phyloP scores from a whole-genome alignment of 2,113 vertebrate species.

The Hypomesus transpacificus region DNA sequence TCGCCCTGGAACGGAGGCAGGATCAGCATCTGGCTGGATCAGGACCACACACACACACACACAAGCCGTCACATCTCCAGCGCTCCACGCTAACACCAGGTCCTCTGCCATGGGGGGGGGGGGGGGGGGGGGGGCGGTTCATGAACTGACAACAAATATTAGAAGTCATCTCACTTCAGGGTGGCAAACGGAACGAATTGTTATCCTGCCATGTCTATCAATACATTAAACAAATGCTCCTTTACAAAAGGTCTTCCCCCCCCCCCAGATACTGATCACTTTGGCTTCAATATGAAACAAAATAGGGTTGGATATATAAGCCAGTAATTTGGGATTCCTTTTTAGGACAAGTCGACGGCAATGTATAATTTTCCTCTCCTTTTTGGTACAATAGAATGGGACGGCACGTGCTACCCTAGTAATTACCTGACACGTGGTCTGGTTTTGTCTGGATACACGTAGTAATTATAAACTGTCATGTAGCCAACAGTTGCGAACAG shows the following conservation, averaged over 20 bases:
- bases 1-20: conserved; percentile 98
- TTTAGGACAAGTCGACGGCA: conserved; percentile 71
- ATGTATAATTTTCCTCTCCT: conserved; percentile 79
- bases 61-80: not conserved
- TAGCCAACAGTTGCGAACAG: conserved; percentile 99
- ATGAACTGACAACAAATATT: not conserved
- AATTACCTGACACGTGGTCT: conserved; percentile 99
- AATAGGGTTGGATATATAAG: conserved; percentile 68
- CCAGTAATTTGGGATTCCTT: conserved; percentile 72
- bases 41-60: conserved; percentile 16
- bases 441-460: conserved; percentile 99
- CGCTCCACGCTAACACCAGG: too few species aligned
- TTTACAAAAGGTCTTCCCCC: conserved; percentile 63
- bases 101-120: too few species aligned
- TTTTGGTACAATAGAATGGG: conserved; percentile 76
- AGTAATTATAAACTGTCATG: conserved; percentile 99
- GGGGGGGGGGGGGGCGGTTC: not conserved
- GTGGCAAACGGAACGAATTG: conserved; percentile 53
- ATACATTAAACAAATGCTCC: conserved; percentile 62
- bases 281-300: conserved; percentile 64
- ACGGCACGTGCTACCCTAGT: conserved; percentile 91
- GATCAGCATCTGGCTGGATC: conserved; percentile 94
- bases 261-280: conserved; percentile 62
- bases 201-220: conserved; percentile 57
- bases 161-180: not conserved